Percentiles rank a stretch among this genome's conserved stretches.
Evolutionary conservation across 2,113 vertebrate genomes (phyloP).

Genomic region (Nothocercus nigrocapillus): DNA sequence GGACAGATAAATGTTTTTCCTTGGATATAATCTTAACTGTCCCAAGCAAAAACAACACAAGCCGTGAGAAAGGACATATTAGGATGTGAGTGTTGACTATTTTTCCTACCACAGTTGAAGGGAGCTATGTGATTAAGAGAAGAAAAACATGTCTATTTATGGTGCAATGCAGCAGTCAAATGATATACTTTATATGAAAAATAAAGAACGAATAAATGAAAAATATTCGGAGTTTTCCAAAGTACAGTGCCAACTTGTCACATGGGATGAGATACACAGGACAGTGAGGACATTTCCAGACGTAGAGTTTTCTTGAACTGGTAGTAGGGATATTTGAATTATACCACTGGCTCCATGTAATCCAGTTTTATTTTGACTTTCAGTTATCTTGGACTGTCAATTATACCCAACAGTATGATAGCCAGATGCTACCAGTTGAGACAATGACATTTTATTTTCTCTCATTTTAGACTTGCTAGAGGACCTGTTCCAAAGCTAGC

Average conservation of each 20-base stretch:
- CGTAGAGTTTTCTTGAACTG: neutral
- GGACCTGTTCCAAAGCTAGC: neutral
- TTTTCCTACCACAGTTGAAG: neutral
- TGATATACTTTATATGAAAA: neutral
- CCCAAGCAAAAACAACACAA: neutral
- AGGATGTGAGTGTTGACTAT: neutral
- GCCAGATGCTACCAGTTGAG: neutral
- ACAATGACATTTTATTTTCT: neutral
- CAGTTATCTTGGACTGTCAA: neutral
- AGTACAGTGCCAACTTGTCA: neutral
- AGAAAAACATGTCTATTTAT: neutral
- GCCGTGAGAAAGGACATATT: neutral
- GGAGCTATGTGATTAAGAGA: neutral
- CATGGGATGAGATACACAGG: neutral
- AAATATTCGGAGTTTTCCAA: neutral
- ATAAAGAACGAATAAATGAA: neutral
- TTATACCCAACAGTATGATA: neutral
- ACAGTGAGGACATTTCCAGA: neutral
- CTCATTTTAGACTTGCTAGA: neutral
- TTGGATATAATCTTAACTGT: neutral
- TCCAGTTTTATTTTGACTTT: neutral
- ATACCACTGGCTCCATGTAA: neutral
- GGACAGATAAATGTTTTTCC: neutral
- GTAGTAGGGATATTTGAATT: neutral
- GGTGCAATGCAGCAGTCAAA: neutral